Evolutionary conservation across 2,797 vertebrate species (phyloP).

Genomic region (Australoheros facetus): DNA sequence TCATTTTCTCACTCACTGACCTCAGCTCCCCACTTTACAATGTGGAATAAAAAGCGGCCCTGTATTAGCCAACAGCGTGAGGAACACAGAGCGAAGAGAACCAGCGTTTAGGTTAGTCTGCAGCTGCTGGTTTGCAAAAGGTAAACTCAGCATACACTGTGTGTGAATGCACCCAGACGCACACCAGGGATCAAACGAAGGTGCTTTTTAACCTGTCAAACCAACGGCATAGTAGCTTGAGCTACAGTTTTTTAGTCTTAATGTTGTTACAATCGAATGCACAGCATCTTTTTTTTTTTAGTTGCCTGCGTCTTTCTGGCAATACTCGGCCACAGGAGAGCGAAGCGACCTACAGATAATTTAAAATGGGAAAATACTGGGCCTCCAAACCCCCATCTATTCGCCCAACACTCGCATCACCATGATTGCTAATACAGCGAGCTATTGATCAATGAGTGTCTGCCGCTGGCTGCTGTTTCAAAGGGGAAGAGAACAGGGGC

Average conservation of each 20-base stretch:
- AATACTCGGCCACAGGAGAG: neutral
- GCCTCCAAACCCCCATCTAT: conserved; percentile 3
- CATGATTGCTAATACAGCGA: conserved; percentile 84
- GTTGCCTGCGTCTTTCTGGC: neutral
- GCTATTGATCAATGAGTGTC: conserved; percentile 89
- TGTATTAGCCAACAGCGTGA: conserved; percentile 38
- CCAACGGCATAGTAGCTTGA: neutral
- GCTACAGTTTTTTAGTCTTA: neutral
- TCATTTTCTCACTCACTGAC: conserved; percentile 75
- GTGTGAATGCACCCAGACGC: conserved; percentile 3
- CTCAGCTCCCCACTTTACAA: conserved; percentile 75
- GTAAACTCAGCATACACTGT: conserved; percentile 20
- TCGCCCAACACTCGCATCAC: conserved; percentile 70
- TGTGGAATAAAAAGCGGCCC: conserved; percentile 78
- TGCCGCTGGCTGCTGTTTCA: conserved; percentile 78
- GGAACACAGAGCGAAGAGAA: conserved; percentile 21
- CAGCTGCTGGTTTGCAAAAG: conserved; percentile 20
- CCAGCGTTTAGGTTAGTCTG: conserved; percentile 12
- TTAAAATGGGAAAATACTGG: neutral
- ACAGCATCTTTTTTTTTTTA: conserved; percentile 4
- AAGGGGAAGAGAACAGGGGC: conserved; percentile 74
- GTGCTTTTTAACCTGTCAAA: conserved; percentile 6
- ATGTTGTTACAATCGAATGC: neutral
- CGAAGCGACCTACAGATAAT: neutral
- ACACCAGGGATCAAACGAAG: conserved; percentile 1